Conservation (phyloP, 1,140 invertebrate species). For the Megalonaias nervosa region DNA sequence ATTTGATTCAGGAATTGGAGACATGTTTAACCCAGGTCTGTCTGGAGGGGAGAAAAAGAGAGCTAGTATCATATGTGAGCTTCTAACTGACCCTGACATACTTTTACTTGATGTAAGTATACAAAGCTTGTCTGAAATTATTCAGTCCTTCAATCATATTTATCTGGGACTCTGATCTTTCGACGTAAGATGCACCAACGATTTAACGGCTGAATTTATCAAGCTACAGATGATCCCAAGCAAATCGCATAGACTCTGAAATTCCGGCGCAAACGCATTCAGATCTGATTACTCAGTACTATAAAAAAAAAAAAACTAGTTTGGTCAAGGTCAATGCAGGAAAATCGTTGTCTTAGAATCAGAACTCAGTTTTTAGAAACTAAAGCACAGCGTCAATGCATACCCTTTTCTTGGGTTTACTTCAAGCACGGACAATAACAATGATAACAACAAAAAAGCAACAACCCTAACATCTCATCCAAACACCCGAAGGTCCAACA, state of each 20-base stretch:
- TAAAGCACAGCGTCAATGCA: too few relatives aligned
- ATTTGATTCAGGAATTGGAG: slow-evolving; percentile 79
- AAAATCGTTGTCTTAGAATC: too few relatives aligned
- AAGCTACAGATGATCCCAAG: not conserved
- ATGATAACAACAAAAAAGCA: too few relatives aligned
- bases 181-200: not conserved
- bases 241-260: not conserved
- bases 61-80: slow-evolving; percentile 88
- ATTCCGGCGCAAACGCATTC: too few relatives aligned
- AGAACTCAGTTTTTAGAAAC: too few relatives aligned
- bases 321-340: too few relatives aligned
- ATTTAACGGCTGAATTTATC: not conserved
- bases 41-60: slow-evolving; percentile 91
- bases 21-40: slow-evolving; percentile 83
- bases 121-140: not conserved
- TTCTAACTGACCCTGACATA: slow-evolving; percentile 87
- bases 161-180: not conserved
- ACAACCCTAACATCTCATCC: too few relatives aligned
- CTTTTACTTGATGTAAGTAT: slow-evolving; percentile 87
- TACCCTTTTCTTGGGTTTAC: too few relatives aligned
- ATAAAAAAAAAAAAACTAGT: too few relatives aligned
- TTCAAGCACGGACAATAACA: too few relatives aligned
- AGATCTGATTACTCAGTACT: too few relatives aligned
- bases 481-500: too few relatives aligned
- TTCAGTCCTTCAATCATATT: not conserved